phyloP scores from a whole-genome alignment of 1,140 invertebrate genomes.

The Procambarus clarkii region DNA sequence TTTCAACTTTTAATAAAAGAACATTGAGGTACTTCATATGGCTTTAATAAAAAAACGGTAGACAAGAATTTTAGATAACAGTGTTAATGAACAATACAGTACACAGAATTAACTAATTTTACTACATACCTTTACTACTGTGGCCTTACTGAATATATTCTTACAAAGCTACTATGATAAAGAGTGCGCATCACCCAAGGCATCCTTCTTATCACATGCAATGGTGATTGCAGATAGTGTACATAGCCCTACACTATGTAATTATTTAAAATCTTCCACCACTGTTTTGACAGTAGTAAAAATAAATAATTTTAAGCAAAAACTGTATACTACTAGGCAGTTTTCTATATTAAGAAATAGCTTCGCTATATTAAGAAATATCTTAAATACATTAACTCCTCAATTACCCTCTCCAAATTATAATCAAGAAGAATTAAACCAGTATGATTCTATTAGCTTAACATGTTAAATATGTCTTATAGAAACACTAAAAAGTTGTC shows the following conservation, averaged over 20 bases:
- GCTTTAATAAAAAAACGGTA: no score
- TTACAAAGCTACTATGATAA: not conserved
- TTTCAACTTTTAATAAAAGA: no score
- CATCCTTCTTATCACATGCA: conserved; percentile 9
- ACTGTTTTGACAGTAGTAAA: no score
- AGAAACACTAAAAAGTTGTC: not conserved
- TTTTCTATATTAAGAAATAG: not conserved
- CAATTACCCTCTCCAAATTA: not conserved
- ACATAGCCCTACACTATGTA: not conserved
- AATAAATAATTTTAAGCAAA: not conserved
- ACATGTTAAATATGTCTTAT: not conserved
- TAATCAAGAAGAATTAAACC: no score
- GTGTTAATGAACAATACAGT: no score
- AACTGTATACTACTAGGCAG: not conserved
- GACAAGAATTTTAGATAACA: no score
- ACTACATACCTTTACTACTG: no score
- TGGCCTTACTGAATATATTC: not conserved
- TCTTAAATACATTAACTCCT: not conserved
- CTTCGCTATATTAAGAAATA: no score
- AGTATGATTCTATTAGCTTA: not conserved
- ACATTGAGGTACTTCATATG: no score
- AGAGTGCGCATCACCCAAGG: not conserved
- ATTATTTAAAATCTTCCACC: not conserved
- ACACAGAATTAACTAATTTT: no score
- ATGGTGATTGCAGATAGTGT: not conserved